Percentiles rank a stretch among this genome's conserved stretches.
These are phyloP conservation scores for Anguilla megastoma DNA, from an alignment of 2,797 vertebrate species.

Conservation along the genomic window DNA sequence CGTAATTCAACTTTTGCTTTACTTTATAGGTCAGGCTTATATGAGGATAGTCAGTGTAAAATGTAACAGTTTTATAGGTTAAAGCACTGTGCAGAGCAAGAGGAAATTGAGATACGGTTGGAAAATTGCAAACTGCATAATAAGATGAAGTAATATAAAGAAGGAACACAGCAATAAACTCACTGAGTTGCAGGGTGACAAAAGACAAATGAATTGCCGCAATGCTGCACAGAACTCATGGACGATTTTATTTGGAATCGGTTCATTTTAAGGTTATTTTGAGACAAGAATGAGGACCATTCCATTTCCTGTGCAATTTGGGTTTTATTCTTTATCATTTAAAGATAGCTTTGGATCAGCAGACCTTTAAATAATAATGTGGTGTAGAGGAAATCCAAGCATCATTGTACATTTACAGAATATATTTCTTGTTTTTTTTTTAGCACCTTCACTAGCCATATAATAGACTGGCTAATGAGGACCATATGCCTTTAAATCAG, in stretches of 20 bases:
- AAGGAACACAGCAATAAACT: conserved; percentile 29
- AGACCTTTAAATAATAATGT: neutral
- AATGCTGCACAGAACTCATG: neutral
- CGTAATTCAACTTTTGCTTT: neutral
- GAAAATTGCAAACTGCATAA: conserved; percentile 32
- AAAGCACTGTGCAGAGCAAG: conserved; percentile 6
- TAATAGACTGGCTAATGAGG: neutral
- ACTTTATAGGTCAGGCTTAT: conserved; percentile 21
- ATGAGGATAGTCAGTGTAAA: conserved; percentile 23
- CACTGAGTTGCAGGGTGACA: conserved; percentile 13
- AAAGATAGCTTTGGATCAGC: neutral
- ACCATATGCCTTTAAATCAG: neutral
- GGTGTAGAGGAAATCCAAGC: neutral
- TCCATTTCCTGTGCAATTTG: neutral
- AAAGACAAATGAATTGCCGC: conserved; percentile 18
- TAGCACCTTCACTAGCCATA: neutral
- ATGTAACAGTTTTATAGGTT: conserved; percentile 16
- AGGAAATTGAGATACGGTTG: conserved; percentile 21
- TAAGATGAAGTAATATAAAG: conserved; percentile 35
- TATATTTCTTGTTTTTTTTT: neutral
- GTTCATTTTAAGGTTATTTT: neutral
- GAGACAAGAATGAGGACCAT: neutral
- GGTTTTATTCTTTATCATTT: neutral
- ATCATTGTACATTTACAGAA: neutral
- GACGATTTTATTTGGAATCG: neutral